phyloP scores from a whole-genome alignment of 2,888 invertebrate genomes.

The Mimas tiliae region DNA sequence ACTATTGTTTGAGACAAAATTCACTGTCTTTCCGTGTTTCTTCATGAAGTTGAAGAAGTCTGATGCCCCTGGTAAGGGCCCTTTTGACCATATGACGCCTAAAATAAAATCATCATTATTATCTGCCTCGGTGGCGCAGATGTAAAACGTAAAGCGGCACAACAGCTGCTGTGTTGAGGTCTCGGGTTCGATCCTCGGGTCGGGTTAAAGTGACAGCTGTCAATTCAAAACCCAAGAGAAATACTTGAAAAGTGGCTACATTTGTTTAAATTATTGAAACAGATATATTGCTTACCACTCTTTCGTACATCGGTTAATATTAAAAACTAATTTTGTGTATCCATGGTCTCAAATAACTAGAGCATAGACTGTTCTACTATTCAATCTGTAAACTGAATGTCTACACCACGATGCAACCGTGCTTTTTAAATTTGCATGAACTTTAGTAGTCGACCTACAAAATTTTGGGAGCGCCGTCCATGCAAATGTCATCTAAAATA shows the following conservation, averaged over 20 bases:
- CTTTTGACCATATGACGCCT: conserved; percentile 82
- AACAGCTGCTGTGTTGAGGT: no score
- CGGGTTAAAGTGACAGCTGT: no score
- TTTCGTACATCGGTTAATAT: no score
- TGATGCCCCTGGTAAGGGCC: conserved; percentile 67
- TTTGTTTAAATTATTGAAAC: no score
- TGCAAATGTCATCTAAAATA: neutral
- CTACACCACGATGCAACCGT: conserved; percentile 1
- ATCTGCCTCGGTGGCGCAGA: no score
- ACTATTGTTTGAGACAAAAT: conserved; percentile 83
- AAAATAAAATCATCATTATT: conserved; percentile 29
- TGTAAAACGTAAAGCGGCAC: no score
- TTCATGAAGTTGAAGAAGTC: conserved; percentile 75
- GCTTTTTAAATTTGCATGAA: conserved; percentile 1
- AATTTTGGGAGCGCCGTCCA: neutral
- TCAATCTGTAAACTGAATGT: conserved; percentile 17
- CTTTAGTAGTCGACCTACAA: conserved; percentile 9
- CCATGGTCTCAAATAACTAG: neutral
- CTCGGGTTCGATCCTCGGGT: no score
- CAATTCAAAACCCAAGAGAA: no score
- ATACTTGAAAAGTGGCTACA: no score
- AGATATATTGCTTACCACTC: no score
- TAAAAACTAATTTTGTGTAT: neutral
- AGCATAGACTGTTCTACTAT: neutral
- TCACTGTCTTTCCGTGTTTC: conserved; percentile 75